Evolutionary conservation across 2,113 vertebrate species (phyloP), one percentile per base, ranked within the genome.

Genomic region (Ivindomyrus marchei): DNA sequence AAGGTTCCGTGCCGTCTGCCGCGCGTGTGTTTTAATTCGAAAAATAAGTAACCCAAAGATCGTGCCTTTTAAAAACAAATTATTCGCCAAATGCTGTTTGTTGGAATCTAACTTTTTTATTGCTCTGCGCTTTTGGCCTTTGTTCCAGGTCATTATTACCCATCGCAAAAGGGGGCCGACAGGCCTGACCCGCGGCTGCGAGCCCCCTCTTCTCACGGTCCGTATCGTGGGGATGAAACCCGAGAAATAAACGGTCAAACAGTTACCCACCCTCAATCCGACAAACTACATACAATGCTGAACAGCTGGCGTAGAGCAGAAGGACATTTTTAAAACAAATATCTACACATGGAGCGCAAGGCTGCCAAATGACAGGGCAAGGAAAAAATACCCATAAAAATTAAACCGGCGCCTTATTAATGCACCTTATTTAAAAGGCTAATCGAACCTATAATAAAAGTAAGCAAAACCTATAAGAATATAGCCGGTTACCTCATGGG

Each of bases 281-380:
- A 80, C 74, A 42, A 70, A 80, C 74, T 80, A 80, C 74, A 97
- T 97, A 96, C 97, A 97, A 97, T 96, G 96, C 95, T 96, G 96
- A 97, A 97, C 97, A 98, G 97, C 97, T 98, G 97, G 97, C 95
- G 92, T 92, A 92, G 95, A 97, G 95, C 95, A 96, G 92, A 95
- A 97, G 95, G 96, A 97, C 96, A 97, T 93, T 95, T 97, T 98
- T 97, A 95, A 97, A 97, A 97, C 96, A 97, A 97, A 97, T 97
- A 96, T 96, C 95, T 95, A 94, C 96, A 96, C 94, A 95, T 93
- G 94, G 96, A 95, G 95, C 96, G 95, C 95, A 94, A 93, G 91
- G 93, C 92, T 92, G 93, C 95, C 95, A 95, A 70, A 74, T 89
- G 90, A 90, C 74, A 89, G 19, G 17, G 47, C 87, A 90, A n/a